Evolutionary conservation across 2,113 vertebrate species (phyloP).

Genomic region (Sardina pilchardus): DNA sequence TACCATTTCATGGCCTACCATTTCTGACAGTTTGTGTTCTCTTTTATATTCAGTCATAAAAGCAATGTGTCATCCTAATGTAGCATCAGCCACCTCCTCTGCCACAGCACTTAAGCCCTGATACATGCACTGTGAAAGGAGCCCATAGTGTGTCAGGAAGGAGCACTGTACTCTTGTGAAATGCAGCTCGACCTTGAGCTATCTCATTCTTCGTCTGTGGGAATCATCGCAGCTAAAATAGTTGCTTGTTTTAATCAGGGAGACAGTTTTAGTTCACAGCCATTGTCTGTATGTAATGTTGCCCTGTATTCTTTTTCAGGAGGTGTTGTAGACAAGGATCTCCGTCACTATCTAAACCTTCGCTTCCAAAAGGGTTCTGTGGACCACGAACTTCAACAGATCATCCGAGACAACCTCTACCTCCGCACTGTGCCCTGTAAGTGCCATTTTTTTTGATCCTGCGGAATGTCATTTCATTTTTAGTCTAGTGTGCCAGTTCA

Average conservation of each 20-base stretch:
- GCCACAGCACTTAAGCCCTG: not conserved
- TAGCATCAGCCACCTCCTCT: not conserved
- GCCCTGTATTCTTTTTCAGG: slow-evolving; percentile 66
- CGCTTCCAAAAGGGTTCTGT: slow-evolving; percentile 98
- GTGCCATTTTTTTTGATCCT: slow-evolving; percentile 57
- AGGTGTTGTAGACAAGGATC: slow-evolving; percentile 97
- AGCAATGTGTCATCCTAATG: not conserved
- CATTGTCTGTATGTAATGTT: not conserved
- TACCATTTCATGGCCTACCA: no score
- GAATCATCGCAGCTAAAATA: not conserved
- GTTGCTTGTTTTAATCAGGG: not conserved
- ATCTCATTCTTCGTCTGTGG: not conserved
- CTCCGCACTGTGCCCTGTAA: slow-evolving; percentile 98
- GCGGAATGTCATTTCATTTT: no score
- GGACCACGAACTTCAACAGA: slow-evolving; percentile 99
- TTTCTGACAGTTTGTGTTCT: not conserved
- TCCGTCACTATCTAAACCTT: slow-evolving; percentile 99
- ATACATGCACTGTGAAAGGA: not conserved
- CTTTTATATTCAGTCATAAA: no score
- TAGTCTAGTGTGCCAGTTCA: no score
- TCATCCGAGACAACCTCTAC: slow-evolving; percentile 99
- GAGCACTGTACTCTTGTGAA: not conserved
- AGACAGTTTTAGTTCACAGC: not conserved
- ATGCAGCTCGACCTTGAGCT: not conserved
- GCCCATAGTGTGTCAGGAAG: not conserved